Percentiles rank a stretch among this genome's conserved stretches.
Evolutionary conservation across 2,797 vertebrate genomes (phyloP).

Genomic region (Cossypha dichroa): DNA sequence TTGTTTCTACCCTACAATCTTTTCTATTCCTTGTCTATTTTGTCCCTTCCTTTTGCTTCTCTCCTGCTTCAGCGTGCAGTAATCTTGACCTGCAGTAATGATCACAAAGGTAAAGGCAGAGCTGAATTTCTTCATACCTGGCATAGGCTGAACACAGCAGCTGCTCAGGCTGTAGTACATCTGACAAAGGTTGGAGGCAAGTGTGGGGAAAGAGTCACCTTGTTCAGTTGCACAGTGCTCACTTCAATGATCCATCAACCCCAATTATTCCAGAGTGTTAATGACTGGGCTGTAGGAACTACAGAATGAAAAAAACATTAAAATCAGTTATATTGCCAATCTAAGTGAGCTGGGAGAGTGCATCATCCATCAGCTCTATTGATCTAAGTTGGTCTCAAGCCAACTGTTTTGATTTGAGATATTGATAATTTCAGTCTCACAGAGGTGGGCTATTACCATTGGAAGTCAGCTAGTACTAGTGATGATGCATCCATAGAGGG

Average conservation of each 20-base stretch:
- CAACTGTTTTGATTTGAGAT: background rate
- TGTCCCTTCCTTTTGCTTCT: background rate
- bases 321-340: background rate
- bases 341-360: background rate
- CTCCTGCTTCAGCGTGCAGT: background rate
- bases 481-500: background rate
- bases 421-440: slow-evolving; percentile 3
- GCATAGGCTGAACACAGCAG: background rate
- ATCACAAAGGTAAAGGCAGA: background rate
- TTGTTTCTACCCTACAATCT: background rate
- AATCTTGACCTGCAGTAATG: background rate
- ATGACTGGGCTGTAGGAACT: background rate
- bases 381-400: background rate
- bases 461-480: background rate
- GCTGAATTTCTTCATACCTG: background rate
- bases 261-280: background rate
- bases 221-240: background rate
- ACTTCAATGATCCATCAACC: background rate
- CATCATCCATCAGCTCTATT: background rate
- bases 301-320: background rate
- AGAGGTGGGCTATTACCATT: background rate
- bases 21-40: background rate
- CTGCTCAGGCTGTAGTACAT: background rate
- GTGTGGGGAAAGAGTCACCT: background rate
- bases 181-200: background rate